Conservation (phyloP, 2,113 vertebrate species). For the Miniopterus natalensis region DNA sequence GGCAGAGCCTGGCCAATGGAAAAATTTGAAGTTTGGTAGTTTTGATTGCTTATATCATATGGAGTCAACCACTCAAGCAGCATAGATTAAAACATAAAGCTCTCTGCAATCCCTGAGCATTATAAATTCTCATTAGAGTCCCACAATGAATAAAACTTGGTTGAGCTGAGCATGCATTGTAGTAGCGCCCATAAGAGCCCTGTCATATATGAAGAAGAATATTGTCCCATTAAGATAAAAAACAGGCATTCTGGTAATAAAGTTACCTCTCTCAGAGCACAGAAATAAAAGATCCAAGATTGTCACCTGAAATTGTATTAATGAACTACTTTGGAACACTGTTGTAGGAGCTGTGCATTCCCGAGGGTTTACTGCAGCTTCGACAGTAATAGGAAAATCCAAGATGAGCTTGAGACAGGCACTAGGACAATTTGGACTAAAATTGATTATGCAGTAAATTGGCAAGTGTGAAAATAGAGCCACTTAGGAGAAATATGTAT, state of each 20-base stretch:
- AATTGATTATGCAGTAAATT: slow-evolving; percentile 5
- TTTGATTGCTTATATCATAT: not conserved
- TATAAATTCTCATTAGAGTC: not conserved
- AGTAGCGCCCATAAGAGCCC: not conserved
- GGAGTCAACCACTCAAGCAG: not conserved
- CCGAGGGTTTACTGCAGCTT: not conserved
- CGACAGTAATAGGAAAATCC: not conserved
- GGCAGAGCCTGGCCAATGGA: not conserved
- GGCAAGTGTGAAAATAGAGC: not conserved
- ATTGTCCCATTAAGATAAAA: not conserved
- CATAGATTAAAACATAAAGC: not conserved
- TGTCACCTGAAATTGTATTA: not conserved
- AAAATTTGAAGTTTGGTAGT: not conserved
- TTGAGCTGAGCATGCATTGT: not conserved
- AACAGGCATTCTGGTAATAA: not conserved
- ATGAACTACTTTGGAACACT: not conserved
- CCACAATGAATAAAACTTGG: not conserved
- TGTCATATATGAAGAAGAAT: not conserved
- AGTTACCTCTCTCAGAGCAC: not conserved
- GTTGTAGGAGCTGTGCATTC: not conserved
- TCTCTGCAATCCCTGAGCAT: not conserved
- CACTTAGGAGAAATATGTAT: slow-evolving; percentile 42
- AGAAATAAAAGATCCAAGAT: not conserved
- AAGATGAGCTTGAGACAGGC: not conserved
- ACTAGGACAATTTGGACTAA: not conserved